phyloP scores from a whole-genome alignment of 2,888 invertebrate species.

The Diplolepis rosae region DNA sequence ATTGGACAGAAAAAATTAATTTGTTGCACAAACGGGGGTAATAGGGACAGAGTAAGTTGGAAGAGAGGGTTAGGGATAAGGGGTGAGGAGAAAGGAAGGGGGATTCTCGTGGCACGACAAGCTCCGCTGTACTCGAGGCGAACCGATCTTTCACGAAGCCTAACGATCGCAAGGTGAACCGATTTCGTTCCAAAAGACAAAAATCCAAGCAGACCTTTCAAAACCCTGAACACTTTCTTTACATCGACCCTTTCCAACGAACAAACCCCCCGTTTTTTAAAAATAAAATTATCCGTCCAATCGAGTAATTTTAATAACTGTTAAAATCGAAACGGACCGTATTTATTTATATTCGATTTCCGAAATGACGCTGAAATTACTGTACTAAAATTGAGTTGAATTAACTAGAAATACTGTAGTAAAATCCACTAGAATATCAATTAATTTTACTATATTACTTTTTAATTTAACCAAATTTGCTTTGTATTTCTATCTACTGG shows the following conservation, averaged over 20 bases:
- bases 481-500: no score
- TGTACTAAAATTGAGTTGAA: no score
- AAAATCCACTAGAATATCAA: no score
- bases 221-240: constrained; percentile 1
- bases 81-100: constrained; percentile 39
- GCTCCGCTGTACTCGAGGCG: constrained; percentile 41
- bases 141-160: constrained; percentile 50
- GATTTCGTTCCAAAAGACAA: constrained; percentile 41
- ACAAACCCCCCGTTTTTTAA: neutral
- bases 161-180: constrained; percentile 35
- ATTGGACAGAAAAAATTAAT: constrained; percentile 16
- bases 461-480: no score
- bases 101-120: constrained; percentile 36
- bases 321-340: neutral
- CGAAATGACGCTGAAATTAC: no score
- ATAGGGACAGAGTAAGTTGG: constrained; percentile 32
- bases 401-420: no score
- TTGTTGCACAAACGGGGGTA: constrained; percentile 9
- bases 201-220: neutral
- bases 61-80: constrained; percentile 4
- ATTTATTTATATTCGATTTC: constrained; percentile 4
- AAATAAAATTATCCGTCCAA: constrained; percentile 14
- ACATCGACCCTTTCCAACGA: constrained; percentile 1
- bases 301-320: constrained; percentile 1
- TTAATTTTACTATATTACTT: no score